A percentile compares a stretch with the other conserved stretches of the same genome.
Evolutionary conservation across 2,797 vertebrate species (phyloP).

Genomic region (Borostomias antarcticus): DNA sequence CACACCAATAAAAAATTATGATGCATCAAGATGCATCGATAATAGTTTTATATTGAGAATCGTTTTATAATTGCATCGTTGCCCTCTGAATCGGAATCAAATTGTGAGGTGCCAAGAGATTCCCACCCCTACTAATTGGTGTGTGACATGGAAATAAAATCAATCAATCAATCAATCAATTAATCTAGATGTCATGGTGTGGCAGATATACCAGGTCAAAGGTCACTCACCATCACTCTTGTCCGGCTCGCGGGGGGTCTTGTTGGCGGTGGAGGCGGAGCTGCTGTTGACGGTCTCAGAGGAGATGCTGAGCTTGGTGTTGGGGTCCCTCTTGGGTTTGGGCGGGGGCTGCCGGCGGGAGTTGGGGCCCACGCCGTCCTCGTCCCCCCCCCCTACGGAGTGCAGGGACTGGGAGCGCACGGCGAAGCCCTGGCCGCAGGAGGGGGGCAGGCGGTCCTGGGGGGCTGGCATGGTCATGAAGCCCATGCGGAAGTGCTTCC

Average conservation of each 20-base stretch:
- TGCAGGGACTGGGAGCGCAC: slow-evolving; percentile 95
- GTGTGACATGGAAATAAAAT: too few species aligned
- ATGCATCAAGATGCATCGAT: too few species aligned
- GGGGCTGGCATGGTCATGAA: slow-evolving; percentile 97
- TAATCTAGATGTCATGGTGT: too few species aligned
- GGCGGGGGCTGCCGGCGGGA: slow-evolving; percentile 90
- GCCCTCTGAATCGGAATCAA: too few species aligned
- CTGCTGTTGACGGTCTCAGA: slow-evolving; percentile 87
- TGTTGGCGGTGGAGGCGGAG: slow-evolving; percentile 63
- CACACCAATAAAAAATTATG: too few species aligned
- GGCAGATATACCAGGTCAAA: too few species aligned
- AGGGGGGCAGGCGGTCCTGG: slow-evolving; percentile 87
- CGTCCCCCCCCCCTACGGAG: slow-evolving; percentile 89
- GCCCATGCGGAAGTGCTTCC: slow-evolving; percentile 95
- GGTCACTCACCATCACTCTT: slow-evolving; percentile 4
- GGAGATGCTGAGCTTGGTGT: slow-evolving; percentile 93
- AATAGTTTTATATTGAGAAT: too few species aligned
- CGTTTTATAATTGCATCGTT: too few species aligned
- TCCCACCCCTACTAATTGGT: too few species aligned
- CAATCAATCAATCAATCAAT: too few species aligned
- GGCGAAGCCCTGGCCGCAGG: slow-evolving; percentile 85
- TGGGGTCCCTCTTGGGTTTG: slow-evolving; percentile 93
- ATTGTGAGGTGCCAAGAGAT: too few species aligned
- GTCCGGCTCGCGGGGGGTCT: slow-evolving; percentile 68
- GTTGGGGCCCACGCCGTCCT: slow-evolving; percentile 81